A percentile compares a stretch with the other conserved stretches of the same genome.
phyloP scores from a whole-genome alignment of 2,888 invertebrate species.

The Drymonia ruficornis region DNA sequence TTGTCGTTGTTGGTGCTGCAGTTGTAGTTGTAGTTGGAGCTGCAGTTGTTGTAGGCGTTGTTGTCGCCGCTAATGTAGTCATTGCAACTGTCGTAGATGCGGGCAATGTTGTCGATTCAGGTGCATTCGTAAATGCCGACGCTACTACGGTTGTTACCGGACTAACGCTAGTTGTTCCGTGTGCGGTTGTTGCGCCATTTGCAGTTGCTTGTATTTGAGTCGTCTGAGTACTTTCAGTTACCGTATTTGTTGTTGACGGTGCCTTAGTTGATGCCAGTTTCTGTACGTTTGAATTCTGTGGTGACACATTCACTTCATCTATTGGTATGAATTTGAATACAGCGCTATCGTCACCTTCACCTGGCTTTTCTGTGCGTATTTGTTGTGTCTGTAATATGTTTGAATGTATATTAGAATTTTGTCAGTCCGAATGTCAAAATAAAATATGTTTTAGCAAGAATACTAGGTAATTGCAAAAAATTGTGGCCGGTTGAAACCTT shows the following conservation, averaged over 20 bases:
- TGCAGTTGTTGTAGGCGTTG: slow-evolving; percentile 35
- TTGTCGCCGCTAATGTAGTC: slow-evolving; percentile 37
- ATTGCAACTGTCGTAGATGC: slow-evolving; percentile 45
- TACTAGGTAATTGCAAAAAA: slow-evolving; percentile 11
- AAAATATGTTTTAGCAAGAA: slow-evolving; percentile 14
- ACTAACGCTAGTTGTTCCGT: slow-evolving; percentile 33
- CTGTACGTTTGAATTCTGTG: slow-evolving; percentile 73
- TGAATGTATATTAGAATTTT: slow-evolving; percentile 32
- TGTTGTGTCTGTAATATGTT: slow-evolving; percentile 79
- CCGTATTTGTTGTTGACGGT: slow-evolving; percentile 50
- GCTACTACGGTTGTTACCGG: slow-evolving; percentile 36
- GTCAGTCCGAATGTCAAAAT: slow-evolving; percentile 5
- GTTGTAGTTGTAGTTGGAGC: slow-evolving; percentile 34
- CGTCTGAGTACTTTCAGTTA: slow-evolving; percentile 67
- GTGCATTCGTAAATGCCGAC: slow-evolving; percentile 38
- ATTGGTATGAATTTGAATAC: slow-evolving; percentile 80
- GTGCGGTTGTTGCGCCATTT: slow-evolving; percentile 46
- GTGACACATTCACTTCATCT: slow-evolving; percentile 69
- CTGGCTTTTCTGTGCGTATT: slow-evolving; percentile 81
- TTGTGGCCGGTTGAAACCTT: slow-evolving; percentile 39
- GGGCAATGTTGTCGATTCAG: slow-evolving; percentile 36
- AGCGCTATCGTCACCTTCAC: slow-evolving; percentile 64
- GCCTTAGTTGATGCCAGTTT: slow-evolving; percentile 70
- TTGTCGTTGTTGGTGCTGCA: slow-evolving; percentile 36
- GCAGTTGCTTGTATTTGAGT: slow-evolving; percentile 54